Base-by-base conservation (phyloP, 2,888 invertebrate species). In the Orchesellides sinensis region DNA sequence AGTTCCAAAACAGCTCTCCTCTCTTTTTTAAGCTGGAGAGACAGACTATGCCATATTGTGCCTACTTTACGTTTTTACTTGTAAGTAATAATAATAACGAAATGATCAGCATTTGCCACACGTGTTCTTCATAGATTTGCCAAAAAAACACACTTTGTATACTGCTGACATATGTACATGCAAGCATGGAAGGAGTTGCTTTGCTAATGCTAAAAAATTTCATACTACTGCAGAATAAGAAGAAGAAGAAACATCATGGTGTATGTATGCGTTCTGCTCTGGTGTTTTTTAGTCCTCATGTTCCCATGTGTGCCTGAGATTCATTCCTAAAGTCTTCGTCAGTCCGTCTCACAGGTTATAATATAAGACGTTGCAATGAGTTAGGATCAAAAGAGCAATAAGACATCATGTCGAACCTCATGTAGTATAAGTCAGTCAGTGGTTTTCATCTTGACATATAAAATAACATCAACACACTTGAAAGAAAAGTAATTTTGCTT, bases 41-140 rank as follows among this genome's bases (percentile, higher is more conserved):
- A n/a, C n/a, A n/a, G n/a, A n/a, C n/a, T n/a, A n/a, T n/a, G 10
- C 32, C 40, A 40, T n/a, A 40, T 40, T 40, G 40, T 40, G 40
- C 40, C n/a, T n/a, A n/a, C n/a, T n/a, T n/a, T n/a, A n/a, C n/a
- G n/a, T n/a, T n/a, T n/a, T n/a, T n/a, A n/a, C n/a, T n/a, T n/a
- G n/a, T n/a, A n/a, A n/a, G n/a, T n/a, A 5, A 10, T 40, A 40
- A 40, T 40, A 54, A 21, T 59, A 59, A 29, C 17, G 66, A 77
- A 40, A 65, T 77, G 77, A 77, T 77, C 77, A 77, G 77, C 77
- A 66, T 77, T 66, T 66, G 59, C 77, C 59, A 77, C 77, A 77
- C 77, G 77, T 77, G 77, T 77, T 77, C 68, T 23, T 68, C 59
- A 32, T 59, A 59, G 59, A 59, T 59, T 59, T 59, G 32, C 59